Conservation (phyloP, 1,140 invertebrate genomes). For the Eupeodes corollae region DNA sequence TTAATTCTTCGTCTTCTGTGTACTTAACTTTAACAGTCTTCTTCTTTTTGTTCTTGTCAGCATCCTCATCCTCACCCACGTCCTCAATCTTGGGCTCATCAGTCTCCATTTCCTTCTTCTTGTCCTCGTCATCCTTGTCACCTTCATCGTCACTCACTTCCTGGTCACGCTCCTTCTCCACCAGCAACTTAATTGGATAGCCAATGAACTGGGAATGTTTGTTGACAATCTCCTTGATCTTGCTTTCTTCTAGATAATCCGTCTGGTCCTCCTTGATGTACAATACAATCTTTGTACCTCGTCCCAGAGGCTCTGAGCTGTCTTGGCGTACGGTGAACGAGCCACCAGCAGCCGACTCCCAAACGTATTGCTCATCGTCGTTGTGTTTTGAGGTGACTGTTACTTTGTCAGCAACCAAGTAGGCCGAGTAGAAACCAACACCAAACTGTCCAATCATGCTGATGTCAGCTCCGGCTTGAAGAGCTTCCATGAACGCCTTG, state of each 20-base stretch:
- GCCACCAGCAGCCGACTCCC: conserved; percentile 83
- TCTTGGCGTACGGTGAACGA: conserved; percentile 73
- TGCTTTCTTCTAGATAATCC: conserved; percentile 78
- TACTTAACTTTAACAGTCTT: conserved; percentile 95
- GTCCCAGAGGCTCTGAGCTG: conserved; percentile 54
- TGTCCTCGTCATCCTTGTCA: conserved; percentile 54
- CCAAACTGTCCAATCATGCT: conserved; percentile 93
- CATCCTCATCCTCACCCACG: conserved; percentile 79
- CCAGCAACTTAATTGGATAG: conserved; percentile 86
- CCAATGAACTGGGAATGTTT: conserved; percentile 97
- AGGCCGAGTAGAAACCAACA: conserved; percentile 93
- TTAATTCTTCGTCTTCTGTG: conserved; percentile 89
- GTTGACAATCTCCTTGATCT: conserved; percentile 90
- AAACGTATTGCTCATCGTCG: conserved; percentile 82
- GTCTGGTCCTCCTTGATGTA: conserved; percentile 79
- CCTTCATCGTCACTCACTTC: conserved; percentile 78
- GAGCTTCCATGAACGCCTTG: conserved; percentile 87
- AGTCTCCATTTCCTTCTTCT: conserved; percentile 44
- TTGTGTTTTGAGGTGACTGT: conserved; percentile 86
- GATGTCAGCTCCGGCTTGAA: conserved; percentile 81
- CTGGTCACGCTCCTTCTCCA: conserved; percentile 87
- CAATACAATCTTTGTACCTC: conserved; percentile 78
- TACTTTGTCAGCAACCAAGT: conserved; percentile 84
- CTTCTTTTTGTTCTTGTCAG: conserved; percentile 77
- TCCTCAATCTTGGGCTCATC: conserved; percentile 74